Evolutionary conservation across 2,797 vertebrate genomes (phyloP), one percentile per base, ranked within the genome.

Genomic region (Capromys pilorides): DNA sequence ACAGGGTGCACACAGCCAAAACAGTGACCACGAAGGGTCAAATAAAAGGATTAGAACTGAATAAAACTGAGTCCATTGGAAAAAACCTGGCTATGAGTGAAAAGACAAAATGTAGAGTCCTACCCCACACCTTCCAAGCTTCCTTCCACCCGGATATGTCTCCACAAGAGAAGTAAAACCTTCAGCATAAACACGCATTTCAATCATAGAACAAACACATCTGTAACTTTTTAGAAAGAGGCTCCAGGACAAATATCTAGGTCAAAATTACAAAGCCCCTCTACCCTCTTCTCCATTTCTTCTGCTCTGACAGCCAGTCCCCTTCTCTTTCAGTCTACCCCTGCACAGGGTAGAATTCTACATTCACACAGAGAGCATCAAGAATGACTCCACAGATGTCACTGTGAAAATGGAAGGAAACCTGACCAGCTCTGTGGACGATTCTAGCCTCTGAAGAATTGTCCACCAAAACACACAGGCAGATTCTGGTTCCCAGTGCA

Each of bases 131-230:
- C 19, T 39, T 41, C 39, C 16, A 54, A 4, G 31, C 28, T 81
- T 59, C 54, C 80, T 67, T 69, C 36, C 49, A 75, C 31, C 57
- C 26, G 49, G 0, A 51, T 0, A 6, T 0, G 22, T 92, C 67
- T 41, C 49, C 22, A 41, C 51, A 82, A 84, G 78, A 81, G 64
- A 93, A 71, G 39, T 33, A 24, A 61, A 89, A 49, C 26, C 66
- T 64, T 39, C 39, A 39, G 31, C 54, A 33, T 16, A 28, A 62
- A 84, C 9, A 49, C 9, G 51, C 33, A 83, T 77, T 77, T 71
- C 64, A 75, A 45, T 86, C 81, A 78, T 62, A 69, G 77, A 86
- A 89, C 18, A 62, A 51, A 88, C 11, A 36, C 13, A 61, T 22
- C 16, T 21, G 26, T 6, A 24, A 8, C 33, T 86, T 66, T 33